Percentiles rank a stretch among this genome's conserved stretches.
phyloP scores from a whole-genome alignment of 2,113 vertebrate genomes.

The Balaeniceps rex region DNA sequence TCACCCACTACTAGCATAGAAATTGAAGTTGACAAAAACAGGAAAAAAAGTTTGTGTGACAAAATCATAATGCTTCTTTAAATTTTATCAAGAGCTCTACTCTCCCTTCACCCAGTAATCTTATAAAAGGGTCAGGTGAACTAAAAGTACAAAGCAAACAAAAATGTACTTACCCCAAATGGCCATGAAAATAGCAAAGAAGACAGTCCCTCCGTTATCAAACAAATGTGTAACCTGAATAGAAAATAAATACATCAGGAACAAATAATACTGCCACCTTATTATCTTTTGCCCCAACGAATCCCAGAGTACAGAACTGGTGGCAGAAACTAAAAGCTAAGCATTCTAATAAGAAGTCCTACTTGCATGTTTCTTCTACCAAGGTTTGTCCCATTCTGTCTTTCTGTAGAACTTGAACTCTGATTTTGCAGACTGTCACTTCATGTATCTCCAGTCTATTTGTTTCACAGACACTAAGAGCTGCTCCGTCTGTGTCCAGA shows the following conservation, averaged over 20 bases:
- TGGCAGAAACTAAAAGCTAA: neutral
- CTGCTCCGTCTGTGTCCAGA: neutral
- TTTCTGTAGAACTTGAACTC: neutral
- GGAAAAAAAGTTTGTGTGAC: neutral
- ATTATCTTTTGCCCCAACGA: neutral
- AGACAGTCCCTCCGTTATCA: conserved; percentile 84
- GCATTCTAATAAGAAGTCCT: neutral
- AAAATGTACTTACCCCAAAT: conserved; percentile 81
- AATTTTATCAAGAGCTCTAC: neutral
- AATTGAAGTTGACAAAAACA: neutral
- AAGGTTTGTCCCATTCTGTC: neutral
- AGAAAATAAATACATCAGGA: conserved; percentile 17
- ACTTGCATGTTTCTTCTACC: neutral
- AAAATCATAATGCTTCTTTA: neutral
- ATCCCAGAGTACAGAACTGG: neutral
- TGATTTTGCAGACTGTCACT: neutral
- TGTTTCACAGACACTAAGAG: neutral
- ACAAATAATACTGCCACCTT: neutral
- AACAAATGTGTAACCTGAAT: conserved; percentile 82
- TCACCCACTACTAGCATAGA: neutral
- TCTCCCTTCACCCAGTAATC: neutral
- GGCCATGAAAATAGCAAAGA: conserved; percentile 87
- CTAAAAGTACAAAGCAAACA: neutral
- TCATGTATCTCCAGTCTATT: neutral
- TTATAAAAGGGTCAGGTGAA: neutral